Percentiles rank a stretch among this genome's conserved stretches.
phyloP scores from a whole-genome alignment of 2,797 vertebrate species.

The Cuculus canorus region DNA sequence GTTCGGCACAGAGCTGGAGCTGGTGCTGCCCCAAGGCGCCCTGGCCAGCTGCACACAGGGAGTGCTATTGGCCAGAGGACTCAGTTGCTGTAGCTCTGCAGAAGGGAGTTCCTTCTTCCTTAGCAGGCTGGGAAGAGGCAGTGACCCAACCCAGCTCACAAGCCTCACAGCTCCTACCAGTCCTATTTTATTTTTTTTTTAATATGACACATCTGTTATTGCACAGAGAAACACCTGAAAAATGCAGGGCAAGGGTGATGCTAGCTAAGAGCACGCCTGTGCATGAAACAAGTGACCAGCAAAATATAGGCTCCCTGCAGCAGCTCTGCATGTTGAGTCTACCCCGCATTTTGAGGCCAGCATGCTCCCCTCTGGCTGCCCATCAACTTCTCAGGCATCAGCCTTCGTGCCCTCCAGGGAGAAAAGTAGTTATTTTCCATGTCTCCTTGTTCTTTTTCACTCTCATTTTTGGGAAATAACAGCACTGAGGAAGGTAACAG shows the following conservation, averaged over 20 bases:
- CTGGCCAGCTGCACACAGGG: rapidly evolving
- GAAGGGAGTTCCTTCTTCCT: background rate
- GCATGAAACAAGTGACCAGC: background rate
- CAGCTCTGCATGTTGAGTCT: background rate
- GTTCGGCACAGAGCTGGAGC: rapidly evolving
- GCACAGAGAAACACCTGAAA: background rate
- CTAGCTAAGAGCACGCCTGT: rapidly evolving
- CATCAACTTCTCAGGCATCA: rapidly evolving
- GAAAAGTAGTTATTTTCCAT: background rate
- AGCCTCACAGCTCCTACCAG: background rate
- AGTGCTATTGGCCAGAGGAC: background rate
- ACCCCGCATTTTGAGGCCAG: background rate
- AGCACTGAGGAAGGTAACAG: background rate
- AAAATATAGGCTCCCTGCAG: background rate
- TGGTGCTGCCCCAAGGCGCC: background rate
- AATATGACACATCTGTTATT: background rate
- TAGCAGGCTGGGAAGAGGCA: background rate
- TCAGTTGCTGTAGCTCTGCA: rapidly evolving
- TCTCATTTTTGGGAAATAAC: background rate
- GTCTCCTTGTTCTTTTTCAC: background rate
- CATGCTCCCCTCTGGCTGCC: background rate
- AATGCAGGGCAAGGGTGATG: background rate
- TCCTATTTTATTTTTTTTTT: background rate
- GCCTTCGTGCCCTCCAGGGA: rapidly evolving
- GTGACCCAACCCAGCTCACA: background rate